These are phyloP conservation scores for Epicampocera succincta DNA, from an alignment of 2,888 invertebrate genomes.

Conservation along the genomic window DNA sequence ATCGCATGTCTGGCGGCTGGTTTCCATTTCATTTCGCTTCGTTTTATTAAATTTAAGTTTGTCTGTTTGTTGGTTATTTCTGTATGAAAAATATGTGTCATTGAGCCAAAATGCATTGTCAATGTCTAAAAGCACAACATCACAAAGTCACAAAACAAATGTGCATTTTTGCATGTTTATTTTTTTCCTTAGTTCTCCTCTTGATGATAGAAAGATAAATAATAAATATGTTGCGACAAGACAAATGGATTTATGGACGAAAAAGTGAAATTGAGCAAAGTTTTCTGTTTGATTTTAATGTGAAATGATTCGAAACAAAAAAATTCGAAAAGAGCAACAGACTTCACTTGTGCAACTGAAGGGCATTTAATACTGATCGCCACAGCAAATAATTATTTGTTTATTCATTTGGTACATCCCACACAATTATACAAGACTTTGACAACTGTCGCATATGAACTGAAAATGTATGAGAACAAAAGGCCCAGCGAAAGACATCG, in stretches of 20 bases:
- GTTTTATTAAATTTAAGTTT: constrained; percentile 36
- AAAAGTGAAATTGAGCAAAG: constrained; percentile 62
- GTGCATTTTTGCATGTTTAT: constrained; percentile 21
- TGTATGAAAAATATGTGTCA: constrained; percentile 68
- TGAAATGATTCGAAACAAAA: constrained; percentile 21
- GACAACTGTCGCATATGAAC: no score
- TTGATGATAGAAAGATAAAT: constrained; percentile 37
- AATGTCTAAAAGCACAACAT: constrained; percentile 61
- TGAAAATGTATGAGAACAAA: no score
- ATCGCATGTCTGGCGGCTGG: constrained; percentile 59
- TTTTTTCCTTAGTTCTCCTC: not conserved
- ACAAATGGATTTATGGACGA: constrained; percentile 59
- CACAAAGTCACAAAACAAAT: constrained; percentile 63
- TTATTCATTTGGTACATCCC: no score
- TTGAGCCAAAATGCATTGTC: constrained; percentile 67
- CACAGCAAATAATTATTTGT: no score
- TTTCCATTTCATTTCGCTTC: constrained; percentile 40
- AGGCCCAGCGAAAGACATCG: no score
- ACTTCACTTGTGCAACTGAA: constrained; percentile 9
- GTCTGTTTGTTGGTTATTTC: constrained; percentile 42
- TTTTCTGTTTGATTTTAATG: constrained; percentile 40
- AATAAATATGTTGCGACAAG: constrained; percentile 16
- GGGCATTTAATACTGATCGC: no score
- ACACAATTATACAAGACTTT: no score
- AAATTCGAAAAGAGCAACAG: constrained; percentile 27